A percentile compares a stretch with the other conserved stretches of the same genome.
phyloP scores from a whole-genome alignment of 2,113 vertebrate genomes.

The Elephantulus edwardii region DNA sequence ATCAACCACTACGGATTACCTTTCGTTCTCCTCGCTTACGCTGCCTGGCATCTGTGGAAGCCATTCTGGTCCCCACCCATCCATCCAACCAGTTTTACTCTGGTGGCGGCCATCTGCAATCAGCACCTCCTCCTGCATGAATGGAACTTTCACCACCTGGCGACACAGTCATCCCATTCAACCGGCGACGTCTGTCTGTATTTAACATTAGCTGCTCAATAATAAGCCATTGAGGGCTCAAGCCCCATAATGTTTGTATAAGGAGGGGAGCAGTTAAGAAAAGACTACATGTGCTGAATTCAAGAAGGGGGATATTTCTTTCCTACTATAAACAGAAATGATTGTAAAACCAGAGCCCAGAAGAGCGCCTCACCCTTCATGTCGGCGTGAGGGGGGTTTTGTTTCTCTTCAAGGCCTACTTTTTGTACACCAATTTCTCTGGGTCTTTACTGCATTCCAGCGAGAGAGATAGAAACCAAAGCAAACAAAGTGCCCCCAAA shows the following conservation, averaged over 20 bases:
- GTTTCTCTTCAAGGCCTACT: slow-evolving; percentile 63
- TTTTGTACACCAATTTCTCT: slow-evolving; percentile 70
- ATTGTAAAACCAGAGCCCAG: slow-evolving; percentile 86
- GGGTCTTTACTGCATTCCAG: slow-evolving; percentile 82
- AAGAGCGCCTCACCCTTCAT: slow-evolving; percentile 73
- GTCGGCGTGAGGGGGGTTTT: slow-evolving; percentile 73
- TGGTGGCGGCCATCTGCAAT: not conserved
- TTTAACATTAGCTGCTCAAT: slow-evolving; percentile 80
- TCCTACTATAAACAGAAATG: slow-evolving; percentile 83
- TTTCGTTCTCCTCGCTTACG: not conserved
- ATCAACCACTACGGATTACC: not conserved
- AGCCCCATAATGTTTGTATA: slow-evolving; percentile 78
- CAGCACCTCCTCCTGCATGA: not conserved
- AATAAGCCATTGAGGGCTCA: slow-evolving; percentile 76
- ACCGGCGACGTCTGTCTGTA: slow-evolving; percentile 60
- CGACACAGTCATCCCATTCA: slow-evolving; percentile 45
- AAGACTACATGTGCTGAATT: slow-evolving; percentile 75
- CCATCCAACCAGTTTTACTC: not conserved
- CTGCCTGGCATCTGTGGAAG: not conserved
- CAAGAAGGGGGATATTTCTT: slow-evolving; percentile 82
- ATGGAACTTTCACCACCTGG: not conserved
- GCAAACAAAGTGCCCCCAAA: slow-evolving; percentile 83
- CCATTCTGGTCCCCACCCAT: not conserved
- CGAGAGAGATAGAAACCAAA: slow-evolving; percentile 83
- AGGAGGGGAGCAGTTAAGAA: slow-evolving; percentile 75